phyloP scores from a whole-genome alignment of 2,888 invertebrate species.

The Drosophila testacea region DNA sequence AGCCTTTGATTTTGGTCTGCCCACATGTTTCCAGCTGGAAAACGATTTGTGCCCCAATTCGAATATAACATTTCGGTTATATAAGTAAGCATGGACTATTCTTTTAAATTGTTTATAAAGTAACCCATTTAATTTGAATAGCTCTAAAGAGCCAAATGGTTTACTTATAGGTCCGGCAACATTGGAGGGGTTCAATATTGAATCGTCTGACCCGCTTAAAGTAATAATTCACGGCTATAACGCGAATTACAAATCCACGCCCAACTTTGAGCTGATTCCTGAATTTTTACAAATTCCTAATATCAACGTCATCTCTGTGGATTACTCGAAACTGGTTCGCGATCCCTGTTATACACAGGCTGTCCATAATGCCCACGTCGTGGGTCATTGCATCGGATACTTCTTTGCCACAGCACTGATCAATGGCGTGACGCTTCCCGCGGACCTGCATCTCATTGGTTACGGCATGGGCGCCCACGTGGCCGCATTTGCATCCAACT shows the following conservation, averaged over 20 bases:
- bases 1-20: too few relatives aligned
- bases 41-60: constrained; percentile 86
- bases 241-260: constrained; percentile 86
- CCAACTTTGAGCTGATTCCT: constrained; percentile 87
- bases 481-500: constrained; percentile 86
- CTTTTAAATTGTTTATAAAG: constrained; percentile 4
- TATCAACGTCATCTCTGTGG: constrained; percentile 87
- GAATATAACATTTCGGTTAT: constrained; percentile 88
- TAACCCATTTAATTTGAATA: background rate
- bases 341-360: constrained; percentile 88
- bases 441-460: constrained; percentile 87
- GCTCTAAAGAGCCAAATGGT: background rate
- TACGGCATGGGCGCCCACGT: constrained; percentile 88
- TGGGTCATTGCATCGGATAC: constrained; percentile 87
- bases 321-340: constrained; percentile 87
- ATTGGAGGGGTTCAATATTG: constrained; percentile 28
- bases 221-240: constrained; percentile 88
- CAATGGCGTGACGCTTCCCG: constrained; percentile 75
- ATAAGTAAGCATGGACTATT: constrained; percentile 86
- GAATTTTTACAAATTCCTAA: constrained; percentile 86
- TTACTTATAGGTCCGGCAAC: background rate
- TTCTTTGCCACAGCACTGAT: constrained; percentile 86
- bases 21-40: constrained; percentile 19
- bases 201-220: constrained; percentile 85
- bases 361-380: constrained; percentile 86